phyloP scores from a whole-genome alignment of 2,888 invertebrate genomes.

The Xanthorhoe spadicearia region DNA sequence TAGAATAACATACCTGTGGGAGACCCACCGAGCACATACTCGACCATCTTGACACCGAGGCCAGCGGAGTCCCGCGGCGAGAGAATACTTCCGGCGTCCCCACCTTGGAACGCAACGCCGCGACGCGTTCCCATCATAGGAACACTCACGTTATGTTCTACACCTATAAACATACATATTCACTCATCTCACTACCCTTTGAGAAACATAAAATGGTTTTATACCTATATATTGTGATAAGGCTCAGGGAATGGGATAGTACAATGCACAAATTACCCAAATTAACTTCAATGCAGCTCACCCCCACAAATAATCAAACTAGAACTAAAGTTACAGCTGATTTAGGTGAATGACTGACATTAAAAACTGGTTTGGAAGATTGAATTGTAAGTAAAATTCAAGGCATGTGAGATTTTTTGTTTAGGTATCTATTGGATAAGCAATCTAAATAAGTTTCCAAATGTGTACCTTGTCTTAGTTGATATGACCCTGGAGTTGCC shows the following conservation, averaged over 20 bases:
- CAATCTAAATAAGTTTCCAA: background rate
- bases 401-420: conserved; percentile 4
- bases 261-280: background rate
- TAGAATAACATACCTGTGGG: conserved; percentile 88
- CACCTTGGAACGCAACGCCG: conserved; percentile 87
- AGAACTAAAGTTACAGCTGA: conserved; percentile 9
- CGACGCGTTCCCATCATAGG: conserved; percentile 90
- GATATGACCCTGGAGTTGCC: background rate
- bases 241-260: background rate
- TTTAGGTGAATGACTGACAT: conserved; percentile 20
- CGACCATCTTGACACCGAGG: conserved; percentile 98
- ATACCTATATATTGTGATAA: background rate
- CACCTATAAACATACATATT: conserved; percentile 52
- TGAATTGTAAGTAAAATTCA: conserved; percentile 6
- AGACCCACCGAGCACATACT: conserved; percentile 97
- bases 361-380: conserved; percentile 6
- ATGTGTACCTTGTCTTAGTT: background rate
- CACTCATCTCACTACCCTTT: background rate
- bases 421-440: background rate
- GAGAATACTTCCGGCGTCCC: conserved; percentile 86
- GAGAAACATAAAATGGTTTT: background rate
- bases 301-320: background rate
- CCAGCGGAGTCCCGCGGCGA: conserved; percentile 96
- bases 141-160: conserved; percentile 79
- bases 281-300: background rate